Evolutionary conservation across 1,140 invertebrate species (phyloP).

Genomic region (Achroia grisella): DNA sequence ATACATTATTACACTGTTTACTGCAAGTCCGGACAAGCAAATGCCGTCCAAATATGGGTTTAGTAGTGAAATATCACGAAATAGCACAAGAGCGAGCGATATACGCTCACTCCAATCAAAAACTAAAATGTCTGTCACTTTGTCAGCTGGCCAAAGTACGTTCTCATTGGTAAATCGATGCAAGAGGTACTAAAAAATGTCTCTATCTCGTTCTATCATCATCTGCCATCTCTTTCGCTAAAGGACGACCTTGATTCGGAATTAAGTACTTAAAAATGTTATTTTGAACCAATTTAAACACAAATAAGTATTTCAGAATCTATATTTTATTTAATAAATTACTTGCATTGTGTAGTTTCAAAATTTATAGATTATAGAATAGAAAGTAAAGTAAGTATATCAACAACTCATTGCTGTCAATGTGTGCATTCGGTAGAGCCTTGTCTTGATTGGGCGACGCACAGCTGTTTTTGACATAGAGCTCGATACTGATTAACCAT

Average conservation of each 20-base stretch:
- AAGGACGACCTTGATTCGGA: constrained; percentile 31
- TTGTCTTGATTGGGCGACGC: constrained; percentile 39
- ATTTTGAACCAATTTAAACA: too few species aligned
- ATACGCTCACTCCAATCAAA: constrained; percentile 27
- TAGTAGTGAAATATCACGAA: constrained; percentile 14
- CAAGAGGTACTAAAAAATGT: constrained; percentile 39
- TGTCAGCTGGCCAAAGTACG: constrained; percentile 46
- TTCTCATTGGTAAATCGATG: constrained; percentile 68
- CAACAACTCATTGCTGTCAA: constrained; percentile 42
- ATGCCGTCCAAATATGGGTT: constrained; percentile 43
- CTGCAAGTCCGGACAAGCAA: constrained; percentile 45
- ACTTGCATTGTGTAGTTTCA: too few species aligned
- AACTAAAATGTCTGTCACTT: constrained; percentile 44
- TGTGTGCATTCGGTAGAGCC: constrained; percentile 19
- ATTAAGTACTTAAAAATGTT: constrained; percentile 4
- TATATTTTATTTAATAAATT: background rate
- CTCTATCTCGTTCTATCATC: constrained; percentile 26
- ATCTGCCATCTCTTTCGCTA: constrained; percentile 30
- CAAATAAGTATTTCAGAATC: background rate
- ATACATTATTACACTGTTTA: constrained; percentile 69
- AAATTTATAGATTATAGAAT: constrained; percentile 5
- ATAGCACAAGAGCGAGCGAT: constrained; percentile 33
- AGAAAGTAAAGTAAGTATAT: constrained; percentile 45
- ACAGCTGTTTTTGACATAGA: constrained; percentile 66
- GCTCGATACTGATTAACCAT: constrained; percentile 5